Base-by-base conservation (phyloP, 1,140 invertebrate species). In the Papilio aristodemus region DNA sequence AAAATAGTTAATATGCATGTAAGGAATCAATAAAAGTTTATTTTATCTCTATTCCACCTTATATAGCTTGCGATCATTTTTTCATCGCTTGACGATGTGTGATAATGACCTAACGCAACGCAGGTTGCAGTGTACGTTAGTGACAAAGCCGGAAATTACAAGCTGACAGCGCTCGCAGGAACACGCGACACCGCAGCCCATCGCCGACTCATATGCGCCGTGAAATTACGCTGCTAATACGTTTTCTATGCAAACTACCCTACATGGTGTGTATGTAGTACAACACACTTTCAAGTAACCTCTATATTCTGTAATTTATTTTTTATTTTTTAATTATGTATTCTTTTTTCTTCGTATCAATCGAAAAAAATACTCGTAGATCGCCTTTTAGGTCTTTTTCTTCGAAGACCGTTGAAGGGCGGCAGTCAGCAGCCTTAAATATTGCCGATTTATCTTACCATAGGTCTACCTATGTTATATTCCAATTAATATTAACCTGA, bases 71-170 rank as follows among this genome's bases (percentile, higher is more conserved):
- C 1, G 39, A 41, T 4, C 10, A 41, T 13, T 3, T 2, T 41
- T 41, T 27, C 4, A 58, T 58, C n/a, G 57, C 57, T 36, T 25
- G 25, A 17, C 5, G 1, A 10, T 58, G 14, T 58, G 54, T 32
- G 25, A 13, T 27, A 7, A n/a, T 58, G 13, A 25, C 17, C 13
- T 36, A 68, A 36, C 13, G 14, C 19, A n/a, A 25, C 25, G 27
- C 37, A 41, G 41, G 67, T 27, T 37, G 46, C 50, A 68, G 43
- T 41, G 68, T 36, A 58, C 43, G 66, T 66, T 73, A 72, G 77
- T 73, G 77, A 75, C 75, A 73, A 69, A 70, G 66, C 72, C 77
- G 77, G 77, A 79, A 79, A 79, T 79, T 79, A 64, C 69, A 54
- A 70, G 69, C 50, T 54, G 69, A 63, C 68, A 68, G 68, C 46